Evolutionary conservation across 2,888 invertebrate genomes (phyloP), one percentile per base, ranked within the genome.

Genomic region (Harpagoxenus sublaevis): DNA sequence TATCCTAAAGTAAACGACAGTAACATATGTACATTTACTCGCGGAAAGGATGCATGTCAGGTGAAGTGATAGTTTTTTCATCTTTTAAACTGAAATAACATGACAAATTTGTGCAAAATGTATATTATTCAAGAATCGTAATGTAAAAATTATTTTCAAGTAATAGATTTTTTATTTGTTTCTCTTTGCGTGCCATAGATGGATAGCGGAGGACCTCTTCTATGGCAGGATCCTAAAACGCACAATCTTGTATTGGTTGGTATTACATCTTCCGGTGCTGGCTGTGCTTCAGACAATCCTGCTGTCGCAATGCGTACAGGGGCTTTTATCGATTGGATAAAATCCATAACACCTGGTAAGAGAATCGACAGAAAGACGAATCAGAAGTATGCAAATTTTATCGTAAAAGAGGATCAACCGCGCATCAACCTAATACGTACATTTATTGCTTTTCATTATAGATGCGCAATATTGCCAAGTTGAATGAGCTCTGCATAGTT

Each of bases 41-140:
- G 95, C 0, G 95, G 95, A 45, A 96, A 95, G 87, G 97, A 97
- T 87, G 92, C 96, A 39, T 97, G 97, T 89, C 96, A 96, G 95
- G 97, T 97, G 89, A 89, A 12, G 4, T 23, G 23, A 48, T 5
- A 12, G 12, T 31, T 45, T 45, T 28, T n/a, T 42, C 9, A 39
- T 75, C 51, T 31, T 28, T 62, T 3, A 3, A 70, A 65, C 28
- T 28, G 28, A 10, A 66, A 48, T 63, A 2, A 0, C 0, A n/a
- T 18, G 39, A 2, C 23, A 31, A 48, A 51, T 15, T 15, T 45
- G 6, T 42, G 10, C 3, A 10, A 28, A 57, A 23, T 23, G 15
- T 55, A 5, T 42, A 5, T 42, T 42, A 42, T 18, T 74, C 12
- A 28, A 77, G 18, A 51, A 53, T 39, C 2, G 6, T 35, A 1